Percentiles rank a stretch among this genome's conserved stretches.
Evolutionary conservation across 2,888 invertebrate species (phyloP).

Genomic region (Elegia similella): DNA sequence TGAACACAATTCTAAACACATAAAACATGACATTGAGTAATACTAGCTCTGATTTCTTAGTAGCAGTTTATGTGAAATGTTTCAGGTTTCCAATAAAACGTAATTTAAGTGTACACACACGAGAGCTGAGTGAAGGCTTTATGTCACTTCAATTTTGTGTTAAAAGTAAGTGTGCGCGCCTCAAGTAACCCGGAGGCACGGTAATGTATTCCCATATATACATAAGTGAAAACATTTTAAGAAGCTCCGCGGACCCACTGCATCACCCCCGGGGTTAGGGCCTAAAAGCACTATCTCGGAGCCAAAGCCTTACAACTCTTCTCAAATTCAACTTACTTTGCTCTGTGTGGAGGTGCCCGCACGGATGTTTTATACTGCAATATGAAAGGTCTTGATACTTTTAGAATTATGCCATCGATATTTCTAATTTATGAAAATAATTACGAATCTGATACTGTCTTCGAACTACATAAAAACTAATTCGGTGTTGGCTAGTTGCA

Average conservation of each 20-base stretch:
- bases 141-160: constrained; percentile 80
- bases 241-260: constrained; percentile 79
- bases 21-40: constrained; percentile 13
- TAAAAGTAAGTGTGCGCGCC: constrained; percentile 76
- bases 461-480: no score
- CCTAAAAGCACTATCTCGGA: constrained; percentile 82
- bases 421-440: no score
- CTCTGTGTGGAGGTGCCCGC: constrained; percentile 71
- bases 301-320: constrained; percentile 82
- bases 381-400: constrained; percentile 49
- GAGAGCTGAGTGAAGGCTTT: constrained; percentile 74
- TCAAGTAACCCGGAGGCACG: constrained; percentile 75
- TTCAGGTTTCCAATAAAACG: constrained; percentile 69
- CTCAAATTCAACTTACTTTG: constrained; percentile 82
- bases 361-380: constrained; percentile 47
- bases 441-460: no score
- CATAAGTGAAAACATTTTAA: constrained; percentile 82
- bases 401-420: not conserved
- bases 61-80: constrained; percentile 37
- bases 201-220: constrained; percentile 81
- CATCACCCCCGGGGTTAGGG: constrained; percentile 81
- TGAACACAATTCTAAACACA: not conserved
- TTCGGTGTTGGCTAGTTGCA: no score
- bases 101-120: constrained; percentile 74
- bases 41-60: constrained; percentile 23